Conservation (phyloP, 1,140 invertebrate genomes). For the Bicyclus anynana region DNA sequence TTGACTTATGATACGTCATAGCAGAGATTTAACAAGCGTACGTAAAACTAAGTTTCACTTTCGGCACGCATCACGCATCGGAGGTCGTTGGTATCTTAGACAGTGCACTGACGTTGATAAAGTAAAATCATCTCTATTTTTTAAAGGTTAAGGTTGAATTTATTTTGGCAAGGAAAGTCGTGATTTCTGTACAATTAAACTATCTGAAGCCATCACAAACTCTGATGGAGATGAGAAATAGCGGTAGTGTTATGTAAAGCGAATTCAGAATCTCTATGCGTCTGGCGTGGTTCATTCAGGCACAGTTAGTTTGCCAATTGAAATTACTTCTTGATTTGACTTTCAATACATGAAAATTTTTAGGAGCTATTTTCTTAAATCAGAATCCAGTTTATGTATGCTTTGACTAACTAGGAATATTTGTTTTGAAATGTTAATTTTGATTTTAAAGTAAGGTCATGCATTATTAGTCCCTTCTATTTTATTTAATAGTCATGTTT, state of each 20-base stretch:
- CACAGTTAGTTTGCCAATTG: neutral
- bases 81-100: slow-evolving; percentile 23
- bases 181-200: slow-evolving; percentile 24
- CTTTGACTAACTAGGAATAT: no score
- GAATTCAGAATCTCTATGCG: slow-evolving; percentile 8
- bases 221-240: slow-evolving; percentile 21
- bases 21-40: slow-evolving; percentile 19
- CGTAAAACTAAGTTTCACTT: slow-evolving; percentile 32
- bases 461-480: no score
- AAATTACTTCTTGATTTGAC: neutral
- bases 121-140: slow-evolving; percentile 9
- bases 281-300: neutral
- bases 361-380: no score
- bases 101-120: neutral
- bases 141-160: neutral
- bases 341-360: no score
- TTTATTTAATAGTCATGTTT: no score
- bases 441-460: no score
- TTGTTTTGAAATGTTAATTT: no score
- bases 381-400: no score
- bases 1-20: slow-evolving; percentile 5
- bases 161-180: neutral
- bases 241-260: slow-evolving; percentile 19
- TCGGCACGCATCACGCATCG: slow-evolving; percentile 26
- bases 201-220: slow-evolving; percentile 12